Base-by-base conservation (phyloP, 2,113 vertebrate genomes). In the Clupea harengus region DNA sequence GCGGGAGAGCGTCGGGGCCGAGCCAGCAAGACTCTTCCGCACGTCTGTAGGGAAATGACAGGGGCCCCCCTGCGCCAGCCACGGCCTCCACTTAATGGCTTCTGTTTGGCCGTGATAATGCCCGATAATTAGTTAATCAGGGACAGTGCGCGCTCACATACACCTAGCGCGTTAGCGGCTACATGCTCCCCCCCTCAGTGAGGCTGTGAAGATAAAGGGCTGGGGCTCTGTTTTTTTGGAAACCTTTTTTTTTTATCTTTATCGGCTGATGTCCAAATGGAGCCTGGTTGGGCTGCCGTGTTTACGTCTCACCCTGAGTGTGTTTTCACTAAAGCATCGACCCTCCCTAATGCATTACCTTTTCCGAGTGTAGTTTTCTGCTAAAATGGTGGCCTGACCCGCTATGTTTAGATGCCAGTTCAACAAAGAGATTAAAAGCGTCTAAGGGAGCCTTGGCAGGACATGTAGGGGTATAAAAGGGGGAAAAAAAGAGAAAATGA, bases 91-190 rank as follows among this genome's bases (percentile, higher is more conserved):
- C 83, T 89, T 96, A 95, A 95, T 94, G 93, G 93, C 91, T 94
- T 94, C 91, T 94, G 93, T 94, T 95, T 93, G 93, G 94, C 90
- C 91, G 92, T 92, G 93, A 94, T 96, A 93, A 94, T 94, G 93
- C 93, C 91, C 88, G 85, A 91, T 95, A 95, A 95, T 95, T 94
- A 92, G 92, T 94, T 94, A 94, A 94, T 95, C 93, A 92, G 93
- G 94, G 91, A 92, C 91, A 92, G 92, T 88, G 88, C 91, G 83
- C 90, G 89, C 88, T 81, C 89, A 88, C 91, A 89, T 89, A 91
- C 88, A 90, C 92, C 92, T 89, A 88, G 92, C 87, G 91, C 89
- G 88, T 93, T 91, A 92, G 89, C 89, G 89, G 91, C 89, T 92
- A 89, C 89, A 89, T 83, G 82, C 84, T 15, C 10, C 28, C 28